Conservation (phyloP, 2,888 invertebrate species). For the Andrena minutula region DNA sequence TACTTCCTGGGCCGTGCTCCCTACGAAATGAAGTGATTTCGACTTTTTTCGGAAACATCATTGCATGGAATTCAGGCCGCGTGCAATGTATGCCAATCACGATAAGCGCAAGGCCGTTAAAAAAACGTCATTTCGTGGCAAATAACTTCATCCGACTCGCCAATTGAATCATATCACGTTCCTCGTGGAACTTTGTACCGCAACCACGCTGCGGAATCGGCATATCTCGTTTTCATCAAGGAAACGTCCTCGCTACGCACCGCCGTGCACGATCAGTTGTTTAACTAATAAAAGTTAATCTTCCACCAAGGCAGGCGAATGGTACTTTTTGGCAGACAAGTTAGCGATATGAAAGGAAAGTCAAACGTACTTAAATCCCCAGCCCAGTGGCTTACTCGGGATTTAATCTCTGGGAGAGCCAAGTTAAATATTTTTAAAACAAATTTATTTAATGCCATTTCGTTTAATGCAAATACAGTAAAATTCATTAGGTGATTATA, state of each 20-base stretch:
- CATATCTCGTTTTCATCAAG: slow-evolving; percentile 33
- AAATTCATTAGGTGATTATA: too few relatives aligned
- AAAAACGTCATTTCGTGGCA: slow-evolving; percentile 15
- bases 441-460: too few relatives aligned
- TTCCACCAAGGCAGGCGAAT: neutral
- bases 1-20: too few relatives aligned
- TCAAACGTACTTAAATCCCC: neutral
- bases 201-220: neutral
- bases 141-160: slow-evolving; percentile 5
- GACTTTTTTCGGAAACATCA: neutral
- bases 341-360: neutral
- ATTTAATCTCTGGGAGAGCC: too few relatives aligned
- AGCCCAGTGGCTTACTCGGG: too few relatives aligned
- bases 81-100: slow-evolving; percentile 9
- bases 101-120: slow-evolving; percentile 18
- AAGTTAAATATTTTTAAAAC: too few relatives aligned
- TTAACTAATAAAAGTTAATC: slow-evolving; percentile 21
- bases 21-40: neutral
- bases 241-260: slow-evolving; percentile 8
- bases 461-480: too few relatives aligned
- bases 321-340: neutral
- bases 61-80: neutral
- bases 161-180: slow-evolving; percentile 36
- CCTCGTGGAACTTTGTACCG: neutral
- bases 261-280: neutral